A percentile compares a stretch with the other conserved stretches of the same genome.
Conservation (phyloP, 2,113 vertebrate species). For the Bambusicola thoracicus region DNA sequence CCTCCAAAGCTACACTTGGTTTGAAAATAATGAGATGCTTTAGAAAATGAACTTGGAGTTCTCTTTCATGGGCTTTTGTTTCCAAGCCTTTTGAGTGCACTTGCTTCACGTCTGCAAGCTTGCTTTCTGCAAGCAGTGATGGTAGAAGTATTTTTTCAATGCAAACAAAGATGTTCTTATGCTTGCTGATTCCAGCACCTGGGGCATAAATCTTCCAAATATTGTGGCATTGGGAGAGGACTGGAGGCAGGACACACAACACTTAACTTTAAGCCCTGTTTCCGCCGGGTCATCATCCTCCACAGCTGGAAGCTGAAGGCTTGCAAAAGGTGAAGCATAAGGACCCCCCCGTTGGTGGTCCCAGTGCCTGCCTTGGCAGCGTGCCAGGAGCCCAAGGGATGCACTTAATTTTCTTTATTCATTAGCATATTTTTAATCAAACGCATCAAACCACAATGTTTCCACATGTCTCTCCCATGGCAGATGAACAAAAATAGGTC, state of each 20-base stretch:
- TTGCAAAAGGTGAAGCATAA: slow-evolving; percentile 43
- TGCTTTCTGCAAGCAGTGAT: neutral
- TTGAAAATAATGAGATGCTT: slow-evolving; percentile 67
- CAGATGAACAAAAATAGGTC: slow-evolving; percentile 70
- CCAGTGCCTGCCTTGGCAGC: slow-evolving; percentile 40
- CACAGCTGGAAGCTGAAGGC: neutral
- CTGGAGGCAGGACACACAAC: neutral
- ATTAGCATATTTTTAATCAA: slow-evolving; percentile 76
- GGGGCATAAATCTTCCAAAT: slow-evolving; percentile 48
- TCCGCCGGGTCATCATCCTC: slow-evolving; percentile 21
- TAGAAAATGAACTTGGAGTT: slow-evolving; percentile 62
- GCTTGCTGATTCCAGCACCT: slow-evolving; percentile 44
- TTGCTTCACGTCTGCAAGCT: slow-evolving; percentile 57
- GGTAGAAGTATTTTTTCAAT: slow-evolving; percentile 15
- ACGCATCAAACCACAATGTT: slow-evolving; percentile 70
- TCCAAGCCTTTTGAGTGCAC: slow-evolving; percentile 54
- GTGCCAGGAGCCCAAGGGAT: slow-evolving; percentile 69
- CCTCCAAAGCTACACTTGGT: slow-evolving; percentile 50
- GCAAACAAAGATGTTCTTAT: slow-evolving; percentile 53
- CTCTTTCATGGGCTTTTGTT: slow-evolving; percentile 49
- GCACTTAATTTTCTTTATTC: slow-evolving; percentile 72
- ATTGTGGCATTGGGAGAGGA: slow-evolving; percentile 40
- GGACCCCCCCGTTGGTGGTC: slow-evolving; percentile 70
- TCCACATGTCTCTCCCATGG: slow-evolving; percentile 68
- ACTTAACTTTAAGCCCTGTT: neutral